Evolutionary conservation across 2,888 invertebrate species (phyloP), one percentile per base, ranked within the genome.

Genomic region (Melanotus villosus): DNA sequence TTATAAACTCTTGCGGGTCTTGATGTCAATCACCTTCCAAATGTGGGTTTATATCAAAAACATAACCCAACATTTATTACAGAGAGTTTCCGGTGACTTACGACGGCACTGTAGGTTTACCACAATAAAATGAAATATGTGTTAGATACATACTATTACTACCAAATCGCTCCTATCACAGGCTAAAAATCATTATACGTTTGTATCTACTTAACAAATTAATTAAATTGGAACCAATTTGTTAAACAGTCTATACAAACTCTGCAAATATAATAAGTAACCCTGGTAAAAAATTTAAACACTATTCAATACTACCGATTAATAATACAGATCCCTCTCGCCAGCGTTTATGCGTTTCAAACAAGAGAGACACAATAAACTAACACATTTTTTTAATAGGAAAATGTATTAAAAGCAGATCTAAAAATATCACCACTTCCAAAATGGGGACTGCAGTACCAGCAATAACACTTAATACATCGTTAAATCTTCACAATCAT

Each of bases 161-260:
- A 64, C 18, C 43, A 56, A 63, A 64, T 54, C 38, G 43, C 18
- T 56, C 56, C 56, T 64, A 64, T 64, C 64, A 64, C 64, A 64
- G 64, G 64, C 56, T 64, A 64, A 64, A n/a, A 64, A 64, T 64
- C 43, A 64, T 64, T n/a, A 54, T 26, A 9, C 10, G 19, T 64
- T 56, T 45, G 34, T 52, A 52, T 50, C n/a, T 23, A 38, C 30
- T 43, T 43, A 59, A 59, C 45, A 59, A 14, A 38, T n/a, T 14
- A 38, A 1, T 10, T 10, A 32, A 18, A 7, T 12, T 41, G n/a
- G 19, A 58, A 50, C 18, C 1, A 38, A n/a, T 38, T 38, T 41
- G 26, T 58, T 41, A 58, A 43, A 41, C n/a, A 14, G 0, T n/a
- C n/a, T 19, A 19, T n/a, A 34, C 59, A 60, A 34, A 60, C 45